A percentile compares a stretch with the other conserved stretches of the same genome.
phyloP scores from a whole-genome alignment of 2,113 vertebrate genomes.

The Pristiophorus japonicus region DNA sequence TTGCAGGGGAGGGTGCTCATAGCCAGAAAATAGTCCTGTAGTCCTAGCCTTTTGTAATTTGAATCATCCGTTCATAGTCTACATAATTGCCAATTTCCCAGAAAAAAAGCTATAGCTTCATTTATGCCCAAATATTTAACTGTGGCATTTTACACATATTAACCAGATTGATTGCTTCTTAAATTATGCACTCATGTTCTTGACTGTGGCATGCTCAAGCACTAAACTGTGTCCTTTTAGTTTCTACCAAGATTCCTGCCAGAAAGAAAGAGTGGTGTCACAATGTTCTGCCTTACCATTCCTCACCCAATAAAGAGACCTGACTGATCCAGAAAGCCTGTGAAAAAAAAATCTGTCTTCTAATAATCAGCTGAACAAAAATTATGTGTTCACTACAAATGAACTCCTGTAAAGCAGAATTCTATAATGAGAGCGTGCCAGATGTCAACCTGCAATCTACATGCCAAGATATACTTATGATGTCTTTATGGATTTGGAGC shows the following conservation, averaged over 20 bases:
- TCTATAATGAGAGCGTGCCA: slow-evolving; percentile 35
- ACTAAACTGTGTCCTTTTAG: neutral
- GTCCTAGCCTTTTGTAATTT: neutral
- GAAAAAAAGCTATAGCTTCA: neutral
- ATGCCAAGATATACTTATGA: slow-evolving; percentile 30
- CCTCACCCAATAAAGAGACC: slow-evolving; percentile 18
- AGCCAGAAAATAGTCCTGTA: neutral
- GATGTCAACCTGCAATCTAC: slow-evolving; percentile 36
- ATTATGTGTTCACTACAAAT: slow-evolving; percentile 33
- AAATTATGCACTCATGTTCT: slow-evolving; percentile 4
- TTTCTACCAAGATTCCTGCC: neutral
- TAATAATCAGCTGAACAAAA: slow-evolving; percentile 27
- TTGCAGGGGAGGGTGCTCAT: too few species aligned
- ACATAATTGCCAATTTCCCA: neutral
- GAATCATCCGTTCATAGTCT: neutral
- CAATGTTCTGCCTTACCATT: neutral
- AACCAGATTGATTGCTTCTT: neutral
- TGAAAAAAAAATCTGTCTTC: slow-evolving; percentile 7
- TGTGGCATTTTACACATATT: neutral
- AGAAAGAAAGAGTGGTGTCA: neutral
- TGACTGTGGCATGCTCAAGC: neutral
- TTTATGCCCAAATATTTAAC: neutral
- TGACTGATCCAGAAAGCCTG: neutral
- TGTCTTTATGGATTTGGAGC: slow-evolving; percentile 32
- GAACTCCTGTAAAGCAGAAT: slow-evolving; percentile 33